These are phyloP conservation scores for Platyscapa corneri DNA, from an alignment of 1,140 invertebrate genomes.

Conservation along the genomic window DNA sequence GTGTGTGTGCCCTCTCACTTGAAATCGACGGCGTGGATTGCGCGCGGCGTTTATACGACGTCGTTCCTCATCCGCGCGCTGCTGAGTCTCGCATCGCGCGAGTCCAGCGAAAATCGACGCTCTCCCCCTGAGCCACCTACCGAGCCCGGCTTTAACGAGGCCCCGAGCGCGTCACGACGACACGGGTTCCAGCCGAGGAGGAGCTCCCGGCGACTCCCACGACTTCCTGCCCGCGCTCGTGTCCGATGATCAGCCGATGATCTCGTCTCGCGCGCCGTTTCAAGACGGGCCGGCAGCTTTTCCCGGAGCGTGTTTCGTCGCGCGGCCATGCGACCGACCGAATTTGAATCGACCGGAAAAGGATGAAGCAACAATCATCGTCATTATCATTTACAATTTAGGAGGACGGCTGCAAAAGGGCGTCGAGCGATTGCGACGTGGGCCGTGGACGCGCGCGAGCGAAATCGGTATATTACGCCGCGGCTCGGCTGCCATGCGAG, in stretches of 20 bases:
- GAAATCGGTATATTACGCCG: constrained; percentile 20
- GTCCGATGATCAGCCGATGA: neutral
- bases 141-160: neutral
- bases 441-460: constrained; percentile 1
- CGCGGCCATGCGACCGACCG: neutral
- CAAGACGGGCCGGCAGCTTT: no score
- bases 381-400: neutral
- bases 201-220: no score
- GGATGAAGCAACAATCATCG: neutral
- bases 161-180: neutral
- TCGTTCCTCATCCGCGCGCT: constrained; percentile 43
- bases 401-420: neutral
- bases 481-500: neutral
- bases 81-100: neutral
- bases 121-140: neutral
- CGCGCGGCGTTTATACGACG: constrained; percentile 47
- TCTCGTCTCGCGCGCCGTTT: no score
- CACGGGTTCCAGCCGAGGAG: no score
- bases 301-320: neutral
- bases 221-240: neutral
- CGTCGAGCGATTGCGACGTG: neutral
- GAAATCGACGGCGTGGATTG: constrained; percentile 40
- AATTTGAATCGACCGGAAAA: neutral
- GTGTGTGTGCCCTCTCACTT: neutral
- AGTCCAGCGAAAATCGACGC: neutral